Conservation (phyloP, 30 jellyfish, hydroid and myxozoan species). For the Rhopilema esculentum region DNA sequence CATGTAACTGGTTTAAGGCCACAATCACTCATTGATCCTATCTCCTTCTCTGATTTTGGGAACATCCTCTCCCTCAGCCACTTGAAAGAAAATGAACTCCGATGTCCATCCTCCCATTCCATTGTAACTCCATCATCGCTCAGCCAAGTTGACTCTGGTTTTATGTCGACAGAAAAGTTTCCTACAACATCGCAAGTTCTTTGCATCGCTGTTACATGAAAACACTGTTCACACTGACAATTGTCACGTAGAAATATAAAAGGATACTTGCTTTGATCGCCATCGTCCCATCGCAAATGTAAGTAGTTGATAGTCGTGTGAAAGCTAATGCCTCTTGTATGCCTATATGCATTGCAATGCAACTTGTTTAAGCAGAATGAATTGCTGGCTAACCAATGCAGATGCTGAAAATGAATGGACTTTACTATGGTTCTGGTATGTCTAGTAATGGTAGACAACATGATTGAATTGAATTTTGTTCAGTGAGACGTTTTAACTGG, state of each 20-base stretch:
- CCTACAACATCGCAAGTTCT: slow-evolving; percentile 59
- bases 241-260: slow-evolving; percentile 82
- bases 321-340: background rate
- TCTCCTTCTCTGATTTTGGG: slow-evolving; percentile 45
- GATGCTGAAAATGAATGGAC: too few relatives aligned
- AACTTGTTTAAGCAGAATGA: too few relatives aligned
- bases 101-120: slow-evolving; percentile 83
- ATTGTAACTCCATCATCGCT: slow-evolving; percentile 35
- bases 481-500: too few relatives aligned
- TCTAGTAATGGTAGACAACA: too few relatives aligned
- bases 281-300: slow-evolving; percentile 14
- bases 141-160: slow-evolving; percentile 23
- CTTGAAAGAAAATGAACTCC: slow-evolving; percentile 35
- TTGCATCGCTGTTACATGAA: slow-evolving; percentile 66
- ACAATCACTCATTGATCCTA: slow-evolving; percentile 43
- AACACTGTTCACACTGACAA: slow-evolving; percentile 84
- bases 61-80: slow-evolving; percentile 73
- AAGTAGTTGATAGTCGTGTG: background rate
- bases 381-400: too few relatives aligned
- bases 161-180: slow-evolving; percentile 44
- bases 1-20: slow-evolving; percentile 42
- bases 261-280: slow-evolving; percentile 48
- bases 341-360: too few relatives aligned
- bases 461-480: too few relatives aligned
- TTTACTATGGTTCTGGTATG: too few relatives aligned